phyloP scores from a whole-genome alignment of 2,888 invertebrate species.

The Eristalinus sepulchralis region DNA sequence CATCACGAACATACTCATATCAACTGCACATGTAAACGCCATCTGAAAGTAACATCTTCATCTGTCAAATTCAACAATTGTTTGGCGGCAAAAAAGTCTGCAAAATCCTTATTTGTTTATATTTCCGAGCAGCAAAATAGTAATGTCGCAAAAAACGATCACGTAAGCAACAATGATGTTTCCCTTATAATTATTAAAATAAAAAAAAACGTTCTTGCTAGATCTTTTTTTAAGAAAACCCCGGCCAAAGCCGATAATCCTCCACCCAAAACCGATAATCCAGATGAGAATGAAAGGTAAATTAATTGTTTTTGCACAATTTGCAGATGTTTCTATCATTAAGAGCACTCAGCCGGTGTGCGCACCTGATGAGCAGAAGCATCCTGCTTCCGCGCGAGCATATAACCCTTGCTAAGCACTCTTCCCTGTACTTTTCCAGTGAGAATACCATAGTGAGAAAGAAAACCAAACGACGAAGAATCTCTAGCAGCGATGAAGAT shows the following conservation, averaged over 20 bases:
- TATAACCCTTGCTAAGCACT: conserved; percentile 30
- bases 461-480: conserved; percentile 71
- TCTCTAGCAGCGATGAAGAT: conserved; percentile 79
- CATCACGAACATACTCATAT: neutral
- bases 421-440: conserved; percentile 68
- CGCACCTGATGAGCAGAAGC: conserved; percentile 18
- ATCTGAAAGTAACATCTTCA: neutral
- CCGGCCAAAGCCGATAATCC: conserved; percentile 71
- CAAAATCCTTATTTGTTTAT: conserved; percentile 11
- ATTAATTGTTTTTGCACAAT: conserved; percentile 37
- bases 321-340: conserved; percentile 64
- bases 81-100: conserved; percentile 46
- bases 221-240: conserved; percentile 80
- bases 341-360: conserved; percentile 39
- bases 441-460: conserved; percentile 35
- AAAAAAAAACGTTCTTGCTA: conserved; percentile 67
- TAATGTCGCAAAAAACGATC: conserved; percentile 78
- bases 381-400: neutral
- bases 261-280: conserved; percentile 64
- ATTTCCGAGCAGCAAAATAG: neutral
- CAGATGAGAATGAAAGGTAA: conserved; percentile 67
- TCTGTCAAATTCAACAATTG: conserved; percentile 22
- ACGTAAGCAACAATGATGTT: conserved; percentile 75
- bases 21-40: neutral
- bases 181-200: neutral